Conservation (phyloP, 2,888 invertebrate species). For the Strigamia crassipes region DNA sequence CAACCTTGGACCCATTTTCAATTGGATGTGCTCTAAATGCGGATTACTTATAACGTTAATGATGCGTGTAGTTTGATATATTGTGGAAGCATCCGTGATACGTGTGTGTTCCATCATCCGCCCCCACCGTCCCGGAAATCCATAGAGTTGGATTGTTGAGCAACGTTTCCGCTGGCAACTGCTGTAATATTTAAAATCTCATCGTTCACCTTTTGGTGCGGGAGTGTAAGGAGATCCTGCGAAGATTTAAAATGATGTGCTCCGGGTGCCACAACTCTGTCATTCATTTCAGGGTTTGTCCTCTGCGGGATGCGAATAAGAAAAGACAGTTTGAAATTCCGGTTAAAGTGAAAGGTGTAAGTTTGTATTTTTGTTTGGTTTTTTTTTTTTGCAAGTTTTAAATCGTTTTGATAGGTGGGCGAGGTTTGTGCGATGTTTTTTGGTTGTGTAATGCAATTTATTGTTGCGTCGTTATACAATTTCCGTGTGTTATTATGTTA, state of each 20-base stretch:
- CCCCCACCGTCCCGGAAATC: not conserved
- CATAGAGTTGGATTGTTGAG: not conserved
- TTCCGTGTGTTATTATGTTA: too few relatives aligned
- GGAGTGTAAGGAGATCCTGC: too few relatives aligned
- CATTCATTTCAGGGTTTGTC: slow-evolving; percentile 48
- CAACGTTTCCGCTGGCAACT: not conserved
- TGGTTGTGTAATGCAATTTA: too few relatives aligned
- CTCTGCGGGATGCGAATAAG: slow-evolving; percentile 44
- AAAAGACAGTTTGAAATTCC: slow-evolving; percentile 43
- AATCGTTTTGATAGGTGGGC: not conserved
- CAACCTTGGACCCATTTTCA: not conserved
- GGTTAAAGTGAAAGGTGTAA: not conserved
- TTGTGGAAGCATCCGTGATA: not conserved
- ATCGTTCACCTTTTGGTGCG: not conserved
- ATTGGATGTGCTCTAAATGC: not conserved
- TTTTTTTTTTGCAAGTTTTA: not conserved
- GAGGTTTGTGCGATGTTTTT: not conserved
- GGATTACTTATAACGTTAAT: not conserved
- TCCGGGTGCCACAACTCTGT: slow-evolving; percentile 47
- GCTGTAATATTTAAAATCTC: not conserved
- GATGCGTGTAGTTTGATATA: not conserved
- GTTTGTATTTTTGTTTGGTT: not conserved
- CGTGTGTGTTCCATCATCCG: not conserved
- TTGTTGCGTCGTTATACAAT: too few relatives aligned
- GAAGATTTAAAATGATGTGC: slow-evolving; percentile 46